Evolutionary conservation across 2,888 invertebrate genomes (phyloP).

Genomic region (Congeria kusceri): DNA sequence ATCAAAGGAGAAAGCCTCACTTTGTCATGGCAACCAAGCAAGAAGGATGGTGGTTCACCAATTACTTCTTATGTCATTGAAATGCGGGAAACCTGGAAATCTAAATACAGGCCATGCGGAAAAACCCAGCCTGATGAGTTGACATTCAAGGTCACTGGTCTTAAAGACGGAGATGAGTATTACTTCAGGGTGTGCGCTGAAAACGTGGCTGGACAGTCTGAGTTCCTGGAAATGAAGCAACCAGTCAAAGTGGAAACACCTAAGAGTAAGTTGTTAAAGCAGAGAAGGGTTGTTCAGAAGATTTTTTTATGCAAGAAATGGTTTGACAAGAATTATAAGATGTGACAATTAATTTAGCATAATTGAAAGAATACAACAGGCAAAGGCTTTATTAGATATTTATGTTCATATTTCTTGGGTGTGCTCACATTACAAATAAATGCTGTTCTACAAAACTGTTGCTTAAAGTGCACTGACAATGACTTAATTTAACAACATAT

Average conservation of each 20-base stretch:
- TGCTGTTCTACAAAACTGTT: too few relatives aligned
- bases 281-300: too few relatives aligned
- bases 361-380: too few relatives aligned
- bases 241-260: constrained; percentile 79
- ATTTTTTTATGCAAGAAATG: too few relatives aligned
- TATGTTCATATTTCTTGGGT: too few relatives aligned
- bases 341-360: too few relatives aligned
- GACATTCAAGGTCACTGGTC: constrained; percentile 85
- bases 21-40: constrained; percentile 77
- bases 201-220: constrained; percentile 94
- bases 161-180: constrained; percentile 93
- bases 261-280: constrained; percentile 72
- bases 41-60: constrained; percentile 92
- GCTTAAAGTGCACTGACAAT: too few relatives aligned
- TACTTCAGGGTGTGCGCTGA: constrained; percentile 94
- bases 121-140: constrained; percentile 64
- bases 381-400: too few relatives aligned
- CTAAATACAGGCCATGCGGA: constrained; percentile 73
- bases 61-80: constrained; percentile 92
- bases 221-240: constrained; percentile 87
- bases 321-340: too few relatives aligned
- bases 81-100: constrained; percentile 88
- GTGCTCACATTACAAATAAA: too few relatives aligned
- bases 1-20: constrained; percentile 71
- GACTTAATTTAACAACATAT: too few relatives aligned